Evolutionary conservation across 2,888 invertebrate genomes (phyloP), one percentile per base, ranked within the genome.

Genomic region (Drosophila algonquin): DNA sequence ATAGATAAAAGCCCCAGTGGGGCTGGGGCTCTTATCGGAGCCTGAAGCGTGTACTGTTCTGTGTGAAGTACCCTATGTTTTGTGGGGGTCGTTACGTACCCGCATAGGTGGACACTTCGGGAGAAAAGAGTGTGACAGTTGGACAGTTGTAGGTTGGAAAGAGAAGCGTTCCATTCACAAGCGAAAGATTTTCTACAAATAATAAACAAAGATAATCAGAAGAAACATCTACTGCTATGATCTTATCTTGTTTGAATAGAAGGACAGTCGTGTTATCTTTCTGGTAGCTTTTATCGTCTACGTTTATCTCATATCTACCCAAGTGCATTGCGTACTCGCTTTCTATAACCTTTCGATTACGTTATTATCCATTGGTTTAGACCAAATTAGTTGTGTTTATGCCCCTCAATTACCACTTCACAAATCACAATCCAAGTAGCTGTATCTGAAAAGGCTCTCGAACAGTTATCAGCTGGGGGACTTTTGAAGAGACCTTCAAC

Each of bases 1-100:
- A 24, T 40, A 65, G 75, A 64, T 74, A 73, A 75, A 53, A 53
- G 46, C 32, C 12, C 30, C 46, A 44, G 18, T 32, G 47, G 14
- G 14, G 2, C 14, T 40, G 35, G 51, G 35, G 51, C 12, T 12
- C 21, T 68, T 75, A 76, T 73, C 76, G 24, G 46, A 6, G 8
- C 2, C 21, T 16, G n/a, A 30, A 54, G 40, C 3, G 18, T 16
- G 30, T n/a, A 35, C 9, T 47, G 40, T 40, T 40, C n/a, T 53
- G 18, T 21, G 72, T 69, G 21, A 72, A 69, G 48, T 53, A 53
- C 68, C 47, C n/a, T 12, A 2, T n/a, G 14, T 10, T 53, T 27
- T n/a, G 21, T 18, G 7, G 71, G 18, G 35, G 45, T 69, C 45
- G 24, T 24, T 9, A 70, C 55, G 46, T 51, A 30, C 1, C 7